Evolutionary conservation across 2,797 vertebrate genomes (phyloP), one percentile per base, ranked within the genome.

Genomic region (Ispidina lecontei): DNA sequence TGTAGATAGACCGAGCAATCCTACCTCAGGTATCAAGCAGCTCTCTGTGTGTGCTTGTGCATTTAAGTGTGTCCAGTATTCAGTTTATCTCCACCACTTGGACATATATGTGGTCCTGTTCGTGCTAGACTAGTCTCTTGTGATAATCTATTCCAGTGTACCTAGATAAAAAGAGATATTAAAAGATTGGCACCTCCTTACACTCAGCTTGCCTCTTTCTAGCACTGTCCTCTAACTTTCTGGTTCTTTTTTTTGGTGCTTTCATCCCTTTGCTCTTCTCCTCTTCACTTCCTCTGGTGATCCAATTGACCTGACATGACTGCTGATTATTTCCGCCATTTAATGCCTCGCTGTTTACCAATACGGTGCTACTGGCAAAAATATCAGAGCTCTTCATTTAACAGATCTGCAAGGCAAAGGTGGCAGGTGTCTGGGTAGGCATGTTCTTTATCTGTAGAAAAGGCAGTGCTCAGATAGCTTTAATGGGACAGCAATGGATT

Each of bases 341-440:
- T 95, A 95, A 93, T 92, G 86, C 87, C 90, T 96, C 91, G 55
- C 94, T 95, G 87, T 94, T 97, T 95, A 96, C 96, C 88, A 91
- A 86, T 65, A 79, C 47, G 56, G 85, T 93, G 92, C 95, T 94
- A 84, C 78, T 69, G 83, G 89, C 87, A 92, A 89, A 97, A 94
- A 95, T 91, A 60, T 67, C 81, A 89, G 94, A 92, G 12, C 93
- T 69, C 55, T 64, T 87, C 87, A 75, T 82, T 85, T 90, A 95
- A 90, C 58, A 68, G 91, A 95, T 91, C 84, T 80, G 86, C 91
- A 94, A 95, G 87, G 70, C 70, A 72, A 95, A 93, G 62, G 6
- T 51, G 2, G 93, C 90, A 93, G 89, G 69, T 90, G 89, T 95
- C 88, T 93, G 83, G 68, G 88, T 82, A 95, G 92, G 65, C 47